Percentiles rank a stretch among this genome's conserved stretches.
Conservation (phyloP, 2,888 invertebrate genomes). For the Tetragnatha montana region DNA sequence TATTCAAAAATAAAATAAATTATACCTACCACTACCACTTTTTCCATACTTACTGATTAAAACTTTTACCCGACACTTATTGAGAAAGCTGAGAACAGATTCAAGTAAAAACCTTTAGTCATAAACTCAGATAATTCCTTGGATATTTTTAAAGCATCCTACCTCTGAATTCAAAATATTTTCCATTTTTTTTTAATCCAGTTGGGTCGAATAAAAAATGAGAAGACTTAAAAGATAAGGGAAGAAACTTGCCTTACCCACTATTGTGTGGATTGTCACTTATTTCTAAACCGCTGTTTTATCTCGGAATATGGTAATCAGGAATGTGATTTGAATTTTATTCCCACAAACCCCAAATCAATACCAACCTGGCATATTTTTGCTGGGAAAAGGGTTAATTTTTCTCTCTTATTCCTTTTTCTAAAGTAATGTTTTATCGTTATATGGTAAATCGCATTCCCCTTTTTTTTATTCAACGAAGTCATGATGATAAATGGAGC, state of each 20-base stretch:
- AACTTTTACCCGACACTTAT: too few species aligned
- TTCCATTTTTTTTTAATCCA: neutral
- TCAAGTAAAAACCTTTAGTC: too few species aligned
- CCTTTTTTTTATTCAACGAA: neutral
- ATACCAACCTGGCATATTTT: neutral
- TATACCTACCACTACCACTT: too few species aligned
- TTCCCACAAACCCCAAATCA: constrained; percentile 12
- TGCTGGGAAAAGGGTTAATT: neutral
- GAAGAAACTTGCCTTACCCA: constrained; percentile 8
- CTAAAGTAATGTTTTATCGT: neutral
- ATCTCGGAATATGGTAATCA: constrained; percentile 33
- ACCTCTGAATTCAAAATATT: neutral
- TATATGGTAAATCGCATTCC: neutral
- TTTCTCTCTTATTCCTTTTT: neutral
- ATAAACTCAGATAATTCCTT: neutral
- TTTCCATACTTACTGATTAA: too few species aligned
- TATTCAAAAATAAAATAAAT: too few species aligned
- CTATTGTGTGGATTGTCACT: constrained; percentile 2
- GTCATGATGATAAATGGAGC: neutral
- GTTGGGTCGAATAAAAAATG: constrained; percentile 3
- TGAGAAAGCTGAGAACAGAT: too few species aligned
- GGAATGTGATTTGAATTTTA: constrained; percentile 37
- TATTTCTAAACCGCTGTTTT: constrained; percentile 27
- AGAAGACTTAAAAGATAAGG: neutral
- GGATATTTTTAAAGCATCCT: neutral